Base-by-base conservation (phyloP, 2,888 invertebrate genomes). In the Mamestra brassicae region DNA sequence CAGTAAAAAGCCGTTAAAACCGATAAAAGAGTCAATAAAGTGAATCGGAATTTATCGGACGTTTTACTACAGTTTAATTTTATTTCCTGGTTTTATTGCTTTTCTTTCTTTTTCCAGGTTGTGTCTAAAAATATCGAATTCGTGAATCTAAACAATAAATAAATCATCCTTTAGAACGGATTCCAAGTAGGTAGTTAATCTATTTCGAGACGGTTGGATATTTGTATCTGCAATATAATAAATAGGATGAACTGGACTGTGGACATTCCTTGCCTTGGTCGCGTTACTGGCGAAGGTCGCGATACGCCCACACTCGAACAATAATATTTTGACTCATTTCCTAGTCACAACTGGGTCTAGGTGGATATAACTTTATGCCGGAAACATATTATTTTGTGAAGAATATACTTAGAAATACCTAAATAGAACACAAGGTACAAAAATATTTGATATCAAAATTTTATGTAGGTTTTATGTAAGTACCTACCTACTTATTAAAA, bases 241-340 rank as follows among this genome's bases (percentile, higher is more conserved):
- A 90, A 90, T 91, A 87, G 87, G 83, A 87, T 89, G 74, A 74
- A 85, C 78, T 72, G 84, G 77, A 76, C 67, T 73, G 87, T 91
- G 91, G 92, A 92, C 93, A 93, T 94, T 93, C 92, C 90, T 90
- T 90, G 87, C 92, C 90, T 90, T 90, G 89, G 86, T 89, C 86
- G 88, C 89, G 88, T 80, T 84, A 85, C 76, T 76, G 45, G 57
- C 83, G 94, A 95, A 95, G 95, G 95, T 92, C 90, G 81, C 58
- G 72, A 85, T 82, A 87, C 94, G 88, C 95, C 94, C 91, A 94
- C 95, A 69, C 75, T 71, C 74, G 78, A 89, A 91, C 89, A 91
- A 92, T 90, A 91, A 92, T 92, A 91, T 92, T 91, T 92, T 89
- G 90, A 90, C 83, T 91, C 91, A 90, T 91, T 94, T 94, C 94